Conservation (phyloP, 2,888 invertebrate species). For the Julus scanicus region DNA sequence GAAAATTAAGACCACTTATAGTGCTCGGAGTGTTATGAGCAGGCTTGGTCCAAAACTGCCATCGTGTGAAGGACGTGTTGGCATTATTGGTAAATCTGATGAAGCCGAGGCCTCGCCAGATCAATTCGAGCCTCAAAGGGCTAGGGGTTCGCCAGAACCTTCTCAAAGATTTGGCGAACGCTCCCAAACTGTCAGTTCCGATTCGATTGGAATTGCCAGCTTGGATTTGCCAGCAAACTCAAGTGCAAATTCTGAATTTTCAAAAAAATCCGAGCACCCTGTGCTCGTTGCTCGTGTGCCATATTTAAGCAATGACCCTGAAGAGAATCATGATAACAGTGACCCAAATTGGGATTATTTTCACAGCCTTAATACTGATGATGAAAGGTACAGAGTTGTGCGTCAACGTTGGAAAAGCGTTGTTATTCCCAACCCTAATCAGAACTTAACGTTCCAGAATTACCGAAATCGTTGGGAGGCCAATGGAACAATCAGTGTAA, state of each 20-base stretch:
- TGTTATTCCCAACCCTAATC: neutral
- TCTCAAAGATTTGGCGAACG: too few relatives aligned
- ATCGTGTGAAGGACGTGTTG: neutral
- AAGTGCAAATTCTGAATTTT: too few relatives aligned
- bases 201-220: too few relatives aligned
- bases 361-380: neutral
- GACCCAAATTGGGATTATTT: neutral
- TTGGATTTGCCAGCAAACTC: too few relatives aligned
- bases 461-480: neutral
- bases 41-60: neutral
- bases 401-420: neutral
- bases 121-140: too few relatives aligned
- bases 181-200: too few relatives aligned
- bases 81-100: neutral
- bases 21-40: neutral
- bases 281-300: too few relatives aligned
- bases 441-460: neutral
- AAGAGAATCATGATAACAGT: neutral
- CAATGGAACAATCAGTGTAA: neutral
- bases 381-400: neutral
- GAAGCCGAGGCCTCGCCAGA: neutral
- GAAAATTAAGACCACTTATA: too few relatives aligned
- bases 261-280: too few relatives aligned
- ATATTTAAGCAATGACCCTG: neutral
- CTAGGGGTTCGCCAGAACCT: too few relatives aligned